A percentile compares a stretch with the other conserved stretches of the same genome.
Evolutionary conservation across 2,113 vertebrate species (phyloP).

Genomic region (Ammodytes dubius): DNA sequence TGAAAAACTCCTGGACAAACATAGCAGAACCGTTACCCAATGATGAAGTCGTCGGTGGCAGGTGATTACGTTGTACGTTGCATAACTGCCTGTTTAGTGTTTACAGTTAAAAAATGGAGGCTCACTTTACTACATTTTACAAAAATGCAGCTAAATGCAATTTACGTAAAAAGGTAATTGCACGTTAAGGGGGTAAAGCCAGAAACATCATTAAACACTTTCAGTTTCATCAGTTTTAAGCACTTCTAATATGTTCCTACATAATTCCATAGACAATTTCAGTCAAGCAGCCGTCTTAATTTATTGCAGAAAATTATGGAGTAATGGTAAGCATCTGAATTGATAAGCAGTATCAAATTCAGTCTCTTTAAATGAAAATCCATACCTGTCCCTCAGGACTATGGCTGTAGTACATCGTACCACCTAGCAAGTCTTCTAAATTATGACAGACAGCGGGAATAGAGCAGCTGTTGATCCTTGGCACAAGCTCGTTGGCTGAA

Average conservation of each 20-base stretch:
- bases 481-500: conserved; percentile 10
- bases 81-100: neutral
- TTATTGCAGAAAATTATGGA: too few relatives aligned
- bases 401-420: neutral
- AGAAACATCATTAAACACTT: neutral
- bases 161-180: neutral
- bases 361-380: too few relatives aligned
- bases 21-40: too few relatives aligned
- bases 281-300: too few relatives aligned
- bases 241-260: too few relatives aligned
- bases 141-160: neutral
- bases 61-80: neutral
- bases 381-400: neutral
- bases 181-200: neutral
- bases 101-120: neutral
- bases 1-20: too few relatives aligned
- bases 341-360: too few relatives aligned
- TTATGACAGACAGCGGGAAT: neutral
- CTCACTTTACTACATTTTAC: neutral
- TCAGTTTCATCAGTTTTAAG: too few relatives aligned
- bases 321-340: too few relatives aligned
- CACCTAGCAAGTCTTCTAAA: neutral
- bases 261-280: too few relatives aligned
- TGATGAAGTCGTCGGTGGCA: neutral
- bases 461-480: conserved; percentile 50